Evolutionary conservation across 2,113 vertebrate genomes (phyloP).

Genomic region (Urocynchramus pylzowi): DNA sequence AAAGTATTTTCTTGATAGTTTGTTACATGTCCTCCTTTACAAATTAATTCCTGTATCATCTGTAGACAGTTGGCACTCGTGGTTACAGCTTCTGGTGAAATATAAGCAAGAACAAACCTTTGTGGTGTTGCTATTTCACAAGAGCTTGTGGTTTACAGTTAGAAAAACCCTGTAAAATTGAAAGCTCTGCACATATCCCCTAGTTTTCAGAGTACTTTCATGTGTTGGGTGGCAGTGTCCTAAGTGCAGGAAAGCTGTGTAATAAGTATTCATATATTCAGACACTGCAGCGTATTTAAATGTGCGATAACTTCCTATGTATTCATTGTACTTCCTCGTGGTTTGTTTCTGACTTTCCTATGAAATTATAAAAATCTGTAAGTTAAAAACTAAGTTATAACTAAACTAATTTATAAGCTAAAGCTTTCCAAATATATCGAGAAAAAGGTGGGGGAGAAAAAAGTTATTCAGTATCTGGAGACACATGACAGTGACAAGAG

Average conservation of each 20-base stretch:
- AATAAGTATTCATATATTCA: background rate
- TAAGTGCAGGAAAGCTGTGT: background rate
- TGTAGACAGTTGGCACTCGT: background rate
- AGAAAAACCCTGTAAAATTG: background rate
- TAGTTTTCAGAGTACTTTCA: background rate
- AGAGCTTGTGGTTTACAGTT: background rate
- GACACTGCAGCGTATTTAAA: background rate
- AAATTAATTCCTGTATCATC: background rate
- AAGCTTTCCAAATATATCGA: background rate
- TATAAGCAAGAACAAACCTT: background rate
- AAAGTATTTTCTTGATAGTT: background rate
- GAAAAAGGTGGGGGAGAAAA: background rate
- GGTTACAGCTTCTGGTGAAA: background rate
- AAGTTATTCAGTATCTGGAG: background rate
- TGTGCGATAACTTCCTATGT: background rate
- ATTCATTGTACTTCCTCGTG: background rate
- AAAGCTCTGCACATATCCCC: background rate
- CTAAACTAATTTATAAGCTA: background rate
- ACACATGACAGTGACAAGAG: background rate
- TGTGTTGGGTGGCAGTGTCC: background rate
- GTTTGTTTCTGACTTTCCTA: background rate
- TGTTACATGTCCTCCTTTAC: background rate
- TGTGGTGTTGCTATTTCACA: background rate
- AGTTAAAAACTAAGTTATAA: background rate
- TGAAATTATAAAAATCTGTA: background rate